Evolutionary conservation across 2,888 invertebrate species (phyloP).

Genomic region (Mechanitis messenoides): DNA sequence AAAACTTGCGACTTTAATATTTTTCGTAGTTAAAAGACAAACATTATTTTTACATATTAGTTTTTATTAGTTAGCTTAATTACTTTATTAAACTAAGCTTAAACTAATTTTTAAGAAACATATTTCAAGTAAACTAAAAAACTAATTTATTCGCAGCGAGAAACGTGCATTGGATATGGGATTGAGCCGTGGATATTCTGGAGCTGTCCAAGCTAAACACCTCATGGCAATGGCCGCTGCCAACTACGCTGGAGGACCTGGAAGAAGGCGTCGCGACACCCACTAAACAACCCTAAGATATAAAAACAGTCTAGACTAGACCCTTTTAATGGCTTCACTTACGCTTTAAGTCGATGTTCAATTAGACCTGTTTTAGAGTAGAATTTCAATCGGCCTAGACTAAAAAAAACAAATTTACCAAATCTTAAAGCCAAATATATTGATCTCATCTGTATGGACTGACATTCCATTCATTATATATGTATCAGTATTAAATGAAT

Average conservation of each 20-base stretch:
- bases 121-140: neutral
- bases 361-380: constrained; percentile 12
- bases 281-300: constrained; percentile 38
- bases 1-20: too few relatives aligned
- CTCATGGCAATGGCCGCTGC: constrained; percentile 93
- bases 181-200: constrained; percentile 90
- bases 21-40: too few relatives aligned
- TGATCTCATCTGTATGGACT: constrained; percentile 2
- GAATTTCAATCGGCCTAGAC: constrained; percentile 20
- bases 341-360: constrained; percentile 21
- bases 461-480: constrained; percentile 9
- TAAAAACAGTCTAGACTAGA: constrained; percentile 15
- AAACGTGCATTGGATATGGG: constrained; percentile 93
- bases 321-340: constrained; percentile 22
- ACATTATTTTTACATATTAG: too few relatives aligned
- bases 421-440: neutral
- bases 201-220: constrained; percentile 93
- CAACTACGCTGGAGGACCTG: constrained; percentile 92
- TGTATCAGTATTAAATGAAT: constrained; percentile 23
- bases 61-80: too few relatives aligned
- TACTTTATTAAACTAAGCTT: neutral
- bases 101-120: neutral
- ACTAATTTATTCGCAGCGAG: constrained; percentile 73
- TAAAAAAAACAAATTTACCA: neutral
- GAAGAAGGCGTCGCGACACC: constrained; percentile 86